Base-by-base conservation (phyloP, 2,888 invertebrate genomes). In the Nephrotoma appendiculata region DNA sequence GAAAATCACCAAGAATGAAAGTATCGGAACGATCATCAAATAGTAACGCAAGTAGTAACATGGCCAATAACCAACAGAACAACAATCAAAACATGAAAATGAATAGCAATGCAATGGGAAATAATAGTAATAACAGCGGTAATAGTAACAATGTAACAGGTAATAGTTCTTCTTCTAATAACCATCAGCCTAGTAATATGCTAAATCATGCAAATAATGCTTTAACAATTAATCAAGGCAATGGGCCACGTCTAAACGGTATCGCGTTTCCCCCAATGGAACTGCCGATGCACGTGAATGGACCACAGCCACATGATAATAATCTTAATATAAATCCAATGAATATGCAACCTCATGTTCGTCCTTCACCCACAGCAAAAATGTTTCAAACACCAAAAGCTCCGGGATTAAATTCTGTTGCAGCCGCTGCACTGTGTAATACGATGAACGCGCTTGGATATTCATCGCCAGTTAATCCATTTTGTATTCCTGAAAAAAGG, bases 381-480 rank as follows among this genome's bases (percentile, higher is more conserved):
- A 94, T 96, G 95, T 97, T 97, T 93, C 96, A 96, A 93, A 93
- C 96, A 89, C 96, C 96, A 88, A 96, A 96, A 91, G 95, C 96
- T 87, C 92, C 94, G 90, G 93, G 91, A 86, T 92, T 92, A 89
- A 92, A 92, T 89, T 93, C 93, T 87, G 92, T 92, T 15, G 92
- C 93, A 85, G 92, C 92, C 87, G 94, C 94, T 45, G 94, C 94
- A 41, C 93, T 95, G 88, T 96, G 95, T 92, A 94, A 93, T 88
- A 92, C 93, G 88, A 94, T 94, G 93, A 93, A 93, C 89, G 93
- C 93, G 19, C 92, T 93, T 45, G 92, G 92, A 89, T 92, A 92
- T 15, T 89, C 90, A 87, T 91, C 92, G 88, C 89, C 89, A 87
- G 88, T 90, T 52, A 90, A 90, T 88, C 94, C 94, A 31, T 94